Conservation (phyloP, 2,888 invertebrate genomes). For the Pristionchus entomophagus region DNA sequence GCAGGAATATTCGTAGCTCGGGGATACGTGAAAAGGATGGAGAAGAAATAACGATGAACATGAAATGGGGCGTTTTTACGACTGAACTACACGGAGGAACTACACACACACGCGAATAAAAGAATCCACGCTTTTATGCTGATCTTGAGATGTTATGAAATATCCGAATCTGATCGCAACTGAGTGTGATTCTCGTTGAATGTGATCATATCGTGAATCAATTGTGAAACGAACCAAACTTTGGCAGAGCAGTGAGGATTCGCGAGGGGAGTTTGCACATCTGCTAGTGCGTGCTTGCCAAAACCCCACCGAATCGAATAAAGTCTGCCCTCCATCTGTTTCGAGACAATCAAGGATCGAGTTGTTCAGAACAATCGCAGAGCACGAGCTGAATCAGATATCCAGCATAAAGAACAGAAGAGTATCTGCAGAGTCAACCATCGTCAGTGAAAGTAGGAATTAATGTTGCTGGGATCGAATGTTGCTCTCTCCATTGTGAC, state of each 20-base stretch:
- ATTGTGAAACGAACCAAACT: not conserved
- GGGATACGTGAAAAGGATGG: not conserved
- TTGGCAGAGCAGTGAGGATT: not conserved
- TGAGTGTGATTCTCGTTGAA: not conserved
- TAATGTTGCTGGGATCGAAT: too few species aligned
- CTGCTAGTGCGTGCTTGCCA: not conserved
- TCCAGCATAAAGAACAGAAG: too few species aligned
- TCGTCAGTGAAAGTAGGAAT: too few species aligned
- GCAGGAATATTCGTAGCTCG: too few species aligned
- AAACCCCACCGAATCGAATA: not conserved
- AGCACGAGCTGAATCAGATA: too few species aligned
- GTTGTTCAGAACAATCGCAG: too few species aligned
- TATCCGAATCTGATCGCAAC: not conserved
- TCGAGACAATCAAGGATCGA: too few species aligned
- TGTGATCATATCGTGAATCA: not conserved
- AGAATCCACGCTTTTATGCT: not conserved
- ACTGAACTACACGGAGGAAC: not conserved
- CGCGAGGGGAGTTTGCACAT: conserved; percentile 18
- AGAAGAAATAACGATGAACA: not conserved
- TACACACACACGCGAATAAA: not conserved
- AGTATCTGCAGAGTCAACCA: too few species aligned
- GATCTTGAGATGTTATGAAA: not conserved
- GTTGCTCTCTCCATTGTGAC: too few species aligned
- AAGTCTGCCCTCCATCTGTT: not conserved
- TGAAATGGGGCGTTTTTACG: conserved; percentile 29